phyloP scores from a whole-genome alignment of 2,797 vertebrate species.

The Chaetodon trifasciatus region DNA sequence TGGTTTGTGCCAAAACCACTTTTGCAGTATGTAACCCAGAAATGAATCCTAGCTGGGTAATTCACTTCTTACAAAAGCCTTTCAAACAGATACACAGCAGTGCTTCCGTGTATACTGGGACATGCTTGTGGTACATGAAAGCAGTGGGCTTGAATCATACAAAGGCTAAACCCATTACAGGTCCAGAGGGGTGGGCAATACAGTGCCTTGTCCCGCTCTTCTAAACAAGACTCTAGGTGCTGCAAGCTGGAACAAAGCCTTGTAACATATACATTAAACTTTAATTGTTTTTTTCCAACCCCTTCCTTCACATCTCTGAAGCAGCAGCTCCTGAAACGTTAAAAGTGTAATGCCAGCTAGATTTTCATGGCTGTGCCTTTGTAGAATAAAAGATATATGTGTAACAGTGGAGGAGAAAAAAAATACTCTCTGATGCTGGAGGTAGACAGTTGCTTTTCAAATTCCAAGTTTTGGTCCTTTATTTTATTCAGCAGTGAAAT shows the following conservation, averaged over 20 bases:
- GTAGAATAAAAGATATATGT: slow-evolving; percentile 86
- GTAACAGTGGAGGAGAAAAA: slow-evolving; percentile 40
- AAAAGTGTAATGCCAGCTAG: slow-evolving; percentile 92
- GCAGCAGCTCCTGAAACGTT: slow-evolving; percentile 77
- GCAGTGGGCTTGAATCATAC: slow-evolving; percentile 83
- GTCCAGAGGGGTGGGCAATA: slow-evolving; percentile 87
- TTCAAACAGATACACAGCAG: slow-evolving; percentile 47
- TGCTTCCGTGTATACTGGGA: slow-evolving; percentile 74
- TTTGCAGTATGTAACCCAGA: slow-evolving; percentile 54
- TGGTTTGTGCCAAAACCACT: slow-evolving; percentile 57
- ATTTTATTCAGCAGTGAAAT: slow-evolving; percentile 99
- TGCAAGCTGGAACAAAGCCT: slow-evolving; percentile 89
- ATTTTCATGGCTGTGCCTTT: slow-evolving; percentile 91
- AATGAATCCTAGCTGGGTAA: slow-evolving; percentile 41
- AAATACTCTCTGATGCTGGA: slow-evolving; percentile 94
- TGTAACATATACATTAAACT: slow-evolving; percentile 94
- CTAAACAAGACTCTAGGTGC: slow-evolving; percentile 91
- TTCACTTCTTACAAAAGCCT: slow-evolving; percentile 57
- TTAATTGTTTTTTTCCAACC: slow-evolving; percentile 88
- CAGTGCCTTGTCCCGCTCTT: slow-evolving; percentile 84
- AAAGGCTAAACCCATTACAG: slow-evolving; percentile 88
- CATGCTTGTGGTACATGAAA: slow-evolving; percentile 86
- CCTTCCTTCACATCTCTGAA: slow-evolving; percentile 74
- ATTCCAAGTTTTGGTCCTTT: slow-evolving; percentile 99
- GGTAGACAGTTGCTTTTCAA: slow-evolving; percentile 99